Percentiles rank a stretch among this genome's conserved stretches.
phyloP scores from a whole-genome alignment of 2,888 invertebrate species.

The Drosophila phalerata region DNA sequence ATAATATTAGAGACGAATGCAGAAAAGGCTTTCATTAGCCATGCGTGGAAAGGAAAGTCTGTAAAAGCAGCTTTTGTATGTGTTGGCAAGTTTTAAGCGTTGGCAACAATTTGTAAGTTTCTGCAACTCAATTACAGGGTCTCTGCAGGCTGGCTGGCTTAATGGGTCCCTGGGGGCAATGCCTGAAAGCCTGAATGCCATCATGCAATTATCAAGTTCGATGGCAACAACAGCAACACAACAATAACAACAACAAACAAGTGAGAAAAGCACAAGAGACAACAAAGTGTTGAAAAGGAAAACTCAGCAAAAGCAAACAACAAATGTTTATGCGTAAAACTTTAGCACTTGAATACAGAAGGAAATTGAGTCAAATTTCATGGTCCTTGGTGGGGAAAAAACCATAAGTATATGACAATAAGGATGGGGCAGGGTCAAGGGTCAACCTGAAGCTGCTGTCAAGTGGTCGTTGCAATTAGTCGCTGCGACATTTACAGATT shows the following conservation, averaged over 20 bases:
- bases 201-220: constrained; percentile 64
- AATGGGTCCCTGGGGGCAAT: constrained; percentile 48
- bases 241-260: constrained; percentile 21
- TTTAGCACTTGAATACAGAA: constrained; percentile 40
- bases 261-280: constrained; percentile 35
- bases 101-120: constrained; percentile 65
- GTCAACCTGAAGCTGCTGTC: constrained; percentile 21
- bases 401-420: neutral
- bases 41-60: constrained; percentile 2
- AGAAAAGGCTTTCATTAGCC: constrained; percentile 21
- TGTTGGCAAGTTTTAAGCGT: constrained; percentile 39
- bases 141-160: constrained; percentile 20
- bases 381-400: constrained; percentile 10
- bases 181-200: constrained; percentile 33
- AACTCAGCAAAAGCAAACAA: constrained; percentile 41
- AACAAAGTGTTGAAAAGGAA: constrained; percentile 26
- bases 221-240: constrained; percentile 45
- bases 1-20: neutral
- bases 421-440: neutral
- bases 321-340: constrained; percentile 58
- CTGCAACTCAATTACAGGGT: constrained; percentile 67
- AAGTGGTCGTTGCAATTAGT: constrained; percentile 63
- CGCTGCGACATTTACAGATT: constrained; percentile 69
- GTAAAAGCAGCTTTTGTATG: constrained; percentile 7
- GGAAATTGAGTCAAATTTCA: constrained; percentile 43